phyloP scores from a whole-genome alignment of 2,797 vertebrate species.

The Notolepis coatsorum region DNA sequence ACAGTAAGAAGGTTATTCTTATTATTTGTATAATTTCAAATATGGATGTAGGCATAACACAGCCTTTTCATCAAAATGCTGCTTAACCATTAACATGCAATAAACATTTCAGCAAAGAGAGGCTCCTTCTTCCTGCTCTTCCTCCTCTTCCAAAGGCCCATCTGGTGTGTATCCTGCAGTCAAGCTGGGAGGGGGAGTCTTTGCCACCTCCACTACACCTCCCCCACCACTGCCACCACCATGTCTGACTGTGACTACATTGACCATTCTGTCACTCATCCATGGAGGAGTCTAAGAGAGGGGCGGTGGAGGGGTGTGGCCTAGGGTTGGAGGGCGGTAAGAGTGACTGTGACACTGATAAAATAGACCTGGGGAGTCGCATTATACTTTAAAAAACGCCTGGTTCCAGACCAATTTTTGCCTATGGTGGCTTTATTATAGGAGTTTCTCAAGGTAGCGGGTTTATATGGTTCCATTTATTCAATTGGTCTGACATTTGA shows the following conservation, averaged over 20 bases:
- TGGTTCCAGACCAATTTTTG: too few species aligned
- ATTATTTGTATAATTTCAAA: too few species aligned
- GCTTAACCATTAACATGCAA: constrained; percentile 22
- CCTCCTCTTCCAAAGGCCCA: constrained; percentile 56
- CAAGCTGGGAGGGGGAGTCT: constrained; percentile 67
- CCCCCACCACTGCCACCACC: constrained; percentile 34
- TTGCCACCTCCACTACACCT: constrained; percentile 51
- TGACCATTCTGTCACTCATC: constrained; percentile 69
- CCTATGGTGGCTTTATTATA: too few species aligned
- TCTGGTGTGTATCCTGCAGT: constrained; percentile 68
- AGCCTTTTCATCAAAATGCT: background rate
- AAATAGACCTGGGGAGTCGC: constrained; percentile 62
- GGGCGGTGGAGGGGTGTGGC: background rate
- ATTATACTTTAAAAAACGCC: too few species aligned
- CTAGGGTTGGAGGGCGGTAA: background rate
- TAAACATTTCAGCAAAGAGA: constrained; percentile 22
- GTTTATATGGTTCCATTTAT: too few species aligned
- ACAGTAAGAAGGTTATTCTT: too few species aligned
- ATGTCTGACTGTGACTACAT: constrained; percentile 65
- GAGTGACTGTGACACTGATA: constrained; percentile 51
- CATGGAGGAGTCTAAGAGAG: background rate
- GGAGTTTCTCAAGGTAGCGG: too few species aligned
- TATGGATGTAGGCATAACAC: background rate
- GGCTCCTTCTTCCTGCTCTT: constrained; percentile 34
- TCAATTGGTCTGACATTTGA: too few species aligned